Base-by-base conservation (phyloP, 1,140 invertebrate species). In the Anadara kagoshimensis region DNA sequence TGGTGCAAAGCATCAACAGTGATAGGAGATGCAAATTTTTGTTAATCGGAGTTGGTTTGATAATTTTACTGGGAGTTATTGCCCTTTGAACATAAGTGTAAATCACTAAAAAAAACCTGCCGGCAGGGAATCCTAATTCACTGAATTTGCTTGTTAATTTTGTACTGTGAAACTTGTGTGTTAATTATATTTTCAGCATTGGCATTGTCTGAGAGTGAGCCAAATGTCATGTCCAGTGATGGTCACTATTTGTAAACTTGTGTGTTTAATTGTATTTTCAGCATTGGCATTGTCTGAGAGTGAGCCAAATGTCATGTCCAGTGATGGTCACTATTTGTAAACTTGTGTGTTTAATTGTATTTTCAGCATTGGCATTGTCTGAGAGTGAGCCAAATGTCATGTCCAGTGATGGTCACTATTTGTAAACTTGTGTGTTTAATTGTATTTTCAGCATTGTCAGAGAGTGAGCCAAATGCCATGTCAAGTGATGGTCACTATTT, bases 251-350 rank as follows among this genome's bases (percentile, higher is more conserved):
- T 99, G 29, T 98, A 96, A 89, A 87, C 98, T 5, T 93, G 94
- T 83, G 7, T 36, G 29, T 36, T 36, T 16, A 59, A 26, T 69
- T 56, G 47, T 43, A n/a, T 56, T 18, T 58, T 29, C 11, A 62
- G 67, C 53, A 61, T n/a, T n/a, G n/a, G n/a, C n/a, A n/a, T 62
- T 62, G 76, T 78, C 58, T n/a, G 91, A n/a, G n/a, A n/a, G n/a
- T n/a, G n/a, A n/a, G n/a, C n/a, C n/a, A n/a, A n/a, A n/a, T 83
- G 93, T 93, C 74, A 92, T 96, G 83, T 94, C 93, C 5, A 95
- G 94, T 84, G 96, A 98, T 90, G 97, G 97, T 26, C 93, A 93
- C 75, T 97, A 93, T 88, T 90, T 99, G 29, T 98, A 96, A 89
- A 87, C 98, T 5, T 93, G 94, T 83, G 7, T 36, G 29, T 36